Evolutionary conservation across 2,888 invertebrate genomes (phyloP).

Genomic region (Tiliacea citrago): DNA sequence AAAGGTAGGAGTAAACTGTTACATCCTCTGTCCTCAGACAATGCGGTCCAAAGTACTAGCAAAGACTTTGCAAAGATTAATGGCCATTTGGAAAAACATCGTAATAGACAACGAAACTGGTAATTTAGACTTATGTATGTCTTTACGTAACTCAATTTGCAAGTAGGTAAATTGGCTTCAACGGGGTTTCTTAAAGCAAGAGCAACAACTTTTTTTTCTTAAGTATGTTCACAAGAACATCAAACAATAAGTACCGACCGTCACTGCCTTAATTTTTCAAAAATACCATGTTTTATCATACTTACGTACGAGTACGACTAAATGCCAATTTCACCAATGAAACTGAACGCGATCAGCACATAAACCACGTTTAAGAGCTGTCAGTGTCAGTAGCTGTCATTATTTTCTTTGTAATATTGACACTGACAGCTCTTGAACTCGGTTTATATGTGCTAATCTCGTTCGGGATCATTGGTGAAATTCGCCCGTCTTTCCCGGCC

Average conservation of each 20-base stretch:
- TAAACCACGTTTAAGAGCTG: too few species aligned
- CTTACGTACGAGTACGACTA: too few species aligned
- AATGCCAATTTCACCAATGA: too few species aligned
- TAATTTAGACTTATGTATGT: not conserved
- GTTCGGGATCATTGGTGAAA: too few species aligned
- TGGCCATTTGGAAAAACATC: not conserved
- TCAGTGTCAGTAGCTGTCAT: too few species aligned
- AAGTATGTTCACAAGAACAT: not conserved
- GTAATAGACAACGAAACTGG: not conserved
- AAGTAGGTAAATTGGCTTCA: not conserved
- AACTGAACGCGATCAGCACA: too few species aligned
- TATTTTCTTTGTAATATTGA: too few species aligned
- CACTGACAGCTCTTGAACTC: too few species aligned
- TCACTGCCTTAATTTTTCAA: not conserved
- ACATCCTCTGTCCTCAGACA: conserved; percentile 45
- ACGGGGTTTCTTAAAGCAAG: not conserved
- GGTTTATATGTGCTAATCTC: too few species aligned
- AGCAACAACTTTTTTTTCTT: too few species aligned
- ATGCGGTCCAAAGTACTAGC: conserved; percentile 46
- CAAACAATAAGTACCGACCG: not conserved
- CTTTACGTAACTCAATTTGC: not conserved
- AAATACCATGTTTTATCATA: not conserved
- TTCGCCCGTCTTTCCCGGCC: too few species aligned
- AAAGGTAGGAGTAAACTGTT: conserved; percentile 54
- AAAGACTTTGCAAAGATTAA: conserved; percentile 8